A percentile compares a stretch with the other conserved stretches of the same genome.
Evolutionary conservation across 2,113 vertebrate genomes (phyloP).

Genomic region (Leptocoma aspasia): DNA sequence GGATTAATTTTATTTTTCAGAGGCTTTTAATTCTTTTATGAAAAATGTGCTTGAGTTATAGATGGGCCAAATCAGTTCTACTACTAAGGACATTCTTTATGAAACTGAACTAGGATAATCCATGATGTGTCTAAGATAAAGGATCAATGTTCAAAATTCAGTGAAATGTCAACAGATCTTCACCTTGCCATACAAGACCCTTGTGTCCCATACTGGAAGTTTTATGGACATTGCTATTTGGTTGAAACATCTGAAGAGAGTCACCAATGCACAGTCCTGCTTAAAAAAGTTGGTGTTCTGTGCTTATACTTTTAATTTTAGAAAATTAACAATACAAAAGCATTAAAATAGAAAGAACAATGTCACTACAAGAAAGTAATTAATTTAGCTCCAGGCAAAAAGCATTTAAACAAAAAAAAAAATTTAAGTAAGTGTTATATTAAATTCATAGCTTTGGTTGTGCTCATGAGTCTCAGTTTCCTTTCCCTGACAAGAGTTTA

Average conservation of each 20-base stretch:
- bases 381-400: not conserved
- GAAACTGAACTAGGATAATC: not conserved
- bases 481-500: not conserved
- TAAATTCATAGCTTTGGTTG: not conserved
- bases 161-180: not conserved
- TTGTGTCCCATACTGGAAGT: not conserved
- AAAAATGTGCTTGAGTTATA: not conserved
- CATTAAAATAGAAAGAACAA: not conserved
- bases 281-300: not conserved
- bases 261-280: not conserved
- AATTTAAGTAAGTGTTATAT: not conserved
- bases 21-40: not conserved
- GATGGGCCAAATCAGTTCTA: not conserved
- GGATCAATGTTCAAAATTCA: not conserved
- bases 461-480: not conserved
- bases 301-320: not conserved
- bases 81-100: not conserved
- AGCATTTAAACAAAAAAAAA: not conserved
- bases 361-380: not conserved
- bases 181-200: rapidly evolving
- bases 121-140: not conserved
- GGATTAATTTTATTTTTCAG: not conserved
- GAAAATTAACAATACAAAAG: not conserved
- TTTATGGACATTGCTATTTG: not conserved
- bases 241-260: not conserved